Base-by-base conservation (phyloP, 2,888 invertebrate genomes). In the Hyposoter didymator region DNA sequence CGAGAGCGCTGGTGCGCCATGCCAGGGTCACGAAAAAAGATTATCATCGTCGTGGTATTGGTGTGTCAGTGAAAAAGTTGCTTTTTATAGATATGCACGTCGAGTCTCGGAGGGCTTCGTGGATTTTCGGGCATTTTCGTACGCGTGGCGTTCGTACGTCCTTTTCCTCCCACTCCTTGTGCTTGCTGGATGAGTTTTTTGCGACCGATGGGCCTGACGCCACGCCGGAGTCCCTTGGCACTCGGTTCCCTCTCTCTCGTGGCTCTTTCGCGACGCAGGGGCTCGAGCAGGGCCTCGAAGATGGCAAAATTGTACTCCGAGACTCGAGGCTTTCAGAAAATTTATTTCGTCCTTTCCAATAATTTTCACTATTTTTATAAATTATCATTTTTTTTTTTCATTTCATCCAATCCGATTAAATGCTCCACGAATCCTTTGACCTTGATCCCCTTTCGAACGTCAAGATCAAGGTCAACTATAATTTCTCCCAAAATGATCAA, bases 91-190 rank as follows among this genome's bases (percentile, higher is more conserved):
- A 73, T 19, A 32, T 28, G 14, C 39, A 28, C 12, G 59, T 28
- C 5, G 14, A 47, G 84, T 92, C 92, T 0, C 6, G 35, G 28
- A 90, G 90, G 32, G 45, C 82, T 88, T 90, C 91, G 91, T 88
- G 4, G 67, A 74, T 64, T 67, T 83, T 89, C 90, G 91, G 88
- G 14, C 70, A 35, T 17, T 55, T 75, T 88, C 89, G 90, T 90
- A 87, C 92, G 91, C 91, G 92, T 92, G 93, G 92, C 93, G 90
- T 91, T 91, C 92, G 92, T 91, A 90, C 91, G 88, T 85, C 69
- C 47, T 45, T 39, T 76, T 74, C 82, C 84, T 70, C 66, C 84
- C 82, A 82, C 84, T 75, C 67, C 64, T 73, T 49, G 47, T 1
- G 22, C 2, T 17, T 7, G 55, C 22, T 64, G 67, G 52, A 59